Evolutionary conservation across 1,140 invertebrate genomes (phyloP), one percentile per base, ranked within the genome.

Genomic region (Caenorhabditis brenneri): DNA sequence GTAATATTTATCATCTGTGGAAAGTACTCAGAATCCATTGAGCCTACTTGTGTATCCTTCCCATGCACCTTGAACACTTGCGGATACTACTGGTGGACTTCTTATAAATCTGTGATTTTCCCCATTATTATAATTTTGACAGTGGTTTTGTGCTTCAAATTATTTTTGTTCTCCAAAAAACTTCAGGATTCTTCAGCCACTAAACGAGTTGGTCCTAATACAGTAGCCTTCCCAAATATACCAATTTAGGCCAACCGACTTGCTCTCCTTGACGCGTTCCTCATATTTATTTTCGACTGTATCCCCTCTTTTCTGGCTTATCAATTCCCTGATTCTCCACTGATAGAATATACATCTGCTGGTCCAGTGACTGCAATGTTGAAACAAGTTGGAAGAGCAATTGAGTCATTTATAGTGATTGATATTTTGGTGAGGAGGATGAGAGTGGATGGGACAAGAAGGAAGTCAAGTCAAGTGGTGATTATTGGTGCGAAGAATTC

Each of bases 21-120:
- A 42, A 74, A 10, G n/a, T 6, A 39, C 24, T 42, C n/a, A 3
- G 4, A 74, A 15, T 6, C 7, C 1, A 74, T 42, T 15, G 4
- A 12, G 10, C 22, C 3, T 0, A 74, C 36, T 2, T 74, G 65
- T 27, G n/a, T 46, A 9, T 7, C 65, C 3, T 74, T 74, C 10
- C 65, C 65, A 42, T 74, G 65, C n/a, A 74, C 65, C 7, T 19
- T 74, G 36, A 74, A 74, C n/a, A 27, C 65, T n/a, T 74, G 65
- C 12, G 65, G 19, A 0, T 74, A 74, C 19, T 9, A 12, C 1
- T 74, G 65, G 65, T 74, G 65, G 65, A 74, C 65, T 27, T 42
- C 65, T 42, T 74, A 74, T 74, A 74, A 74, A 36, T 22, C 19
- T 46, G 36, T 74, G 9, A 74, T 74, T 19, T 74, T 74, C 12